Percentiles rank a stretch among this genome's conserved stretches.
Conservation (phyloP, 2,888 invertebrate genomes). For the Ectemnius cavifrons region DNA sequence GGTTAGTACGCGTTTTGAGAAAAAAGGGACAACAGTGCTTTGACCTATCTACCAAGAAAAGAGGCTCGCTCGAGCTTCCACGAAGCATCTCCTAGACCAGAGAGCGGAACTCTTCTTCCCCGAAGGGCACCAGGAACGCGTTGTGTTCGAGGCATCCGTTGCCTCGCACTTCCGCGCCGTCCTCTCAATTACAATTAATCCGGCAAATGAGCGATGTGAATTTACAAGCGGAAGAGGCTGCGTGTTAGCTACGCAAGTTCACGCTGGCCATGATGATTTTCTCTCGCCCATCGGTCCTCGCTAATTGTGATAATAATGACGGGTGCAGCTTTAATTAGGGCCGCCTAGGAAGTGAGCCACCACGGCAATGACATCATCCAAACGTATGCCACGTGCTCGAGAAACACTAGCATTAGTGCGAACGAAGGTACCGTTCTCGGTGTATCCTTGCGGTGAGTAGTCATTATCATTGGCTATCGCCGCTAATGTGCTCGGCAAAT, state of each 20-base stretch:
- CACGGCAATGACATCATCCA: slow-evolving; percentile 24
- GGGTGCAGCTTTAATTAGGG: slow-evolving; percentile 55
- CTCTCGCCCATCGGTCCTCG: slow-evolving; percentile 24
- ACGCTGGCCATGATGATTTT: slow-evolving; percentile 9
- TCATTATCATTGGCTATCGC: slow-evolving; percentile 18
- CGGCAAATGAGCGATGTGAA: slow-evolving; percentile 21
- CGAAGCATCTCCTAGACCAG: no score
- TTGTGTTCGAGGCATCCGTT: neutral
- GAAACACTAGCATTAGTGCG: slow-evolving; percentile 10
- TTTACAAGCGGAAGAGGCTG: slow-evolving; percentile 13
- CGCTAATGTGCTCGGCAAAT: slow-evolving; percentile 33
- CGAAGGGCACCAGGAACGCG: slow-evolving; percentile 3
- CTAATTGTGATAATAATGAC: slow-evolving; percentile 64
- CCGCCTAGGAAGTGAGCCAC: slow-evolving; percentile 49
- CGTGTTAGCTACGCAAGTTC: slow-evolving; percentile 8
- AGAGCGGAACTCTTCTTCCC: neutral
- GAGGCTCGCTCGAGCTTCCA: no score
- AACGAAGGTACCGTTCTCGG: slow-evolving; percentile 20
- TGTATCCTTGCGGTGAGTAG: slow-evolving; percentile 25
- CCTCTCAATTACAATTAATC: slow-evolving; percentile 26
- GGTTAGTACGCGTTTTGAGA: no score
- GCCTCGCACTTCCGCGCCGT: neutral
- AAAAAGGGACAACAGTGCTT: no score
- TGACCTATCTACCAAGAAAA: no score
- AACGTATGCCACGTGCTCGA: slow-evolving; percentile 36